phyloP scores from a whole-genome alignment of 2,113 vertebrate species.

The Neopipo cinnamomea region DNA sequence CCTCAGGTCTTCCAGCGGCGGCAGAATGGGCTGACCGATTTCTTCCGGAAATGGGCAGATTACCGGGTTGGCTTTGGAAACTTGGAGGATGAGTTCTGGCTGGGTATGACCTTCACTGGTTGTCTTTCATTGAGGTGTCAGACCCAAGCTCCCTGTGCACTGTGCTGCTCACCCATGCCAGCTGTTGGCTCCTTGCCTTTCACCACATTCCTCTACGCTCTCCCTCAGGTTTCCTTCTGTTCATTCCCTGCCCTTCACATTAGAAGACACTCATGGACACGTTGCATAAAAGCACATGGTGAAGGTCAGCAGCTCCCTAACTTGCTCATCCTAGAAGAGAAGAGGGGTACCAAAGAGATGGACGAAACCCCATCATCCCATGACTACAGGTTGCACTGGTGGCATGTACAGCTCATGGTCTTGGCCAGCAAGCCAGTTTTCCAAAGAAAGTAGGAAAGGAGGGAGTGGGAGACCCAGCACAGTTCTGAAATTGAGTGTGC shows the following conservation, averaged over 20 bases:
- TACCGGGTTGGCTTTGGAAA: slow-evolving; percentile 93
- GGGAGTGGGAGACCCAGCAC: neutral
- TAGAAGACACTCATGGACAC: slow-evolving; percentile 1
- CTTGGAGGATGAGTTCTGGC: slow-evolving; percentile 97
- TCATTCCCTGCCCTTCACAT: slow-evolving; percentile 26
- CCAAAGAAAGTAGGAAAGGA: neutral
- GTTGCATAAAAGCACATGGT: neutral
- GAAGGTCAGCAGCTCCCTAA: neutral
- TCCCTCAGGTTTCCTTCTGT: slow-evolving; percentile 15
- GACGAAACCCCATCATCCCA: neutral
- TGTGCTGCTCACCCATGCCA: neutral
- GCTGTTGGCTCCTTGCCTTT: slow-evolving; percentile 5
- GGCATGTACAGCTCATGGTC: neutral
- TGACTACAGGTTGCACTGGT: neutral
- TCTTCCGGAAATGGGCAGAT: slow-evolving; percentile 95
- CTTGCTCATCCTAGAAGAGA: neutral
- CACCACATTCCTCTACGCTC: neutral
- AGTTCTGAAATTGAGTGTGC: neutral
- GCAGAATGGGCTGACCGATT: slow-evolving; percentile 94
- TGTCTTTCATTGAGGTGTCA: neutral
- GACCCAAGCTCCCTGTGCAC: neutral
- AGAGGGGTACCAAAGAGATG: neutral
- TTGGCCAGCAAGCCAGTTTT: neutral
- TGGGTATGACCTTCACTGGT: slow-evolving; percentile 78
- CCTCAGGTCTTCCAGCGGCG: slow-evolving; percentile 93